These are phyloP conservation scores for Phyllotreta cruciferae DNA, from an alignment of 2,888 invertebrate species.

Conservation along the genomic window DNA sequence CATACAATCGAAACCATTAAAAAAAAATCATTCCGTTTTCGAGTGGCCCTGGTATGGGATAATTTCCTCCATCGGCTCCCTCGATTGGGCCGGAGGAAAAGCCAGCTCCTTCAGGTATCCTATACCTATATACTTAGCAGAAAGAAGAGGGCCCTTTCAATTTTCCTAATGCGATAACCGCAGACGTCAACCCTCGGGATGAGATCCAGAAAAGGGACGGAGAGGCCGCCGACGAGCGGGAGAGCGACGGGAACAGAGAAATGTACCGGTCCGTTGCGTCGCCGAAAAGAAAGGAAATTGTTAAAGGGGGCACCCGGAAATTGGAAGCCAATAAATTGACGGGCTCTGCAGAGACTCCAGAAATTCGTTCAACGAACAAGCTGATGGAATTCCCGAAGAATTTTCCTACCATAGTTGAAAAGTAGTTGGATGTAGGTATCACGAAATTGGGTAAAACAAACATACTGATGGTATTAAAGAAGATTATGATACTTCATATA, in stretches of 20 bases:
- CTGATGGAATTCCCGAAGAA: too few relatives aligned
- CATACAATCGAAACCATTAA: too few relatives aligned
- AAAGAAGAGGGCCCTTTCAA: conserved; percentile 20
- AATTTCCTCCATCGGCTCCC: too few relatives aligned
- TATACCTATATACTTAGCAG: not conserved
- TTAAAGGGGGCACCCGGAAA: conserved; percentile 34
- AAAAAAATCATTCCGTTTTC: too few relatives aligned
- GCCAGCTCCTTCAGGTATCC: conserved; percentile 16
- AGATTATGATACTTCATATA: too few relatives aligned
- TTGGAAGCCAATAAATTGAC: conserved; percentile 35
- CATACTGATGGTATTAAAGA: too few relatives aligned
- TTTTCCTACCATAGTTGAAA: too few relatives aligned
- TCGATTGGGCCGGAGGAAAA: conserved; percentile 16
- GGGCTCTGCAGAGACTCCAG: conserved; percentile 14
- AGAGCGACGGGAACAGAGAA: conserved; percentile 24
- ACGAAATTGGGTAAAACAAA: too few relatives aligned
- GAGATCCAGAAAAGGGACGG: conserved; percentile 20
- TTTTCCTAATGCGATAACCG: conserved; percentile 31
- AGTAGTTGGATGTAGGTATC: too few relatives aligned
- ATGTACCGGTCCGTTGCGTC: conserved; percentile 29
- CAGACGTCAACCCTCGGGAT: conserved; percentile 19
- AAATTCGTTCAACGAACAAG: too few relatives aligned
- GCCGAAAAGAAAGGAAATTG: conserved; percentile 28
- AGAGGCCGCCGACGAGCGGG: not conserved
- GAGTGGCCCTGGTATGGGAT: too few relatives aligned